These are phyloP conservation scores for Chydorus sphaericus DNA, from an alignment of 2,888 invertebrate species.

Conservation along the genomic window DNA sequence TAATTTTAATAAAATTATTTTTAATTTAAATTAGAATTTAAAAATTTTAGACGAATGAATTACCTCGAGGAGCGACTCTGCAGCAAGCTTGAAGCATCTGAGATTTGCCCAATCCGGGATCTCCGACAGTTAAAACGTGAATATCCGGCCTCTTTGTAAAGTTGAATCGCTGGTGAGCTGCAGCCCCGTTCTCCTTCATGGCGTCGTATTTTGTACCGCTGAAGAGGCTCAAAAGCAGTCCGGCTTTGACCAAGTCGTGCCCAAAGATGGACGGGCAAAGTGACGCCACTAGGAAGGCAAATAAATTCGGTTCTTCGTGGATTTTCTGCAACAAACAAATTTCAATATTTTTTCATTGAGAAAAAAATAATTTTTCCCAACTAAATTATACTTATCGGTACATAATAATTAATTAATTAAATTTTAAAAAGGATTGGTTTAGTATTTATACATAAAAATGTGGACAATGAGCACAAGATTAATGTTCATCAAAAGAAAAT, in stretches of 20 bases:
- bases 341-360: neutral
- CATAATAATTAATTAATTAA: too few relatives aligned
- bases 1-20: slow-evolving; percentile 3
- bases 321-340: slow-evolving; percentile 43
- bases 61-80: slow-evolving; percentile 67
- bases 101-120: slow-evolving; percentile 78
- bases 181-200: slow-evolving; percentile 29
- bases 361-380: neutral
- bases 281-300: slow-evolving; percentile 69
- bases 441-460: too few relatives aligned
- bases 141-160: slow-evolving; percentile 40
- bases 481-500: too few relatives aligned
- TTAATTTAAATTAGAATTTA: neutral
- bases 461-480: too few relatives aligned
- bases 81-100: slow-evolving; percentile 65
- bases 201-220: too few relatives aligned
- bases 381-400: neutral
- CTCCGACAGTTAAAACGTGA: slow-evolving; percentile 73
- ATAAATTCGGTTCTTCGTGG: slow-evolving; percentile 52
- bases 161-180: slow-evolving; percentile 26
- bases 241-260: slow-evolving; percentile 83
- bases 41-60: slow-evolving; percentile 17
- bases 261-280: slow-evolving; percentile 84
- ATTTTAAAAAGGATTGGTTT: too few relatives aligned
- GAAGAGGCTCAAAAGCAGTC: slow-evolving; percentile 58